Evolutionary conservation across 2,113 vertebrate species (phyloP).

Genomic region (Gulo gulo): DNA sequence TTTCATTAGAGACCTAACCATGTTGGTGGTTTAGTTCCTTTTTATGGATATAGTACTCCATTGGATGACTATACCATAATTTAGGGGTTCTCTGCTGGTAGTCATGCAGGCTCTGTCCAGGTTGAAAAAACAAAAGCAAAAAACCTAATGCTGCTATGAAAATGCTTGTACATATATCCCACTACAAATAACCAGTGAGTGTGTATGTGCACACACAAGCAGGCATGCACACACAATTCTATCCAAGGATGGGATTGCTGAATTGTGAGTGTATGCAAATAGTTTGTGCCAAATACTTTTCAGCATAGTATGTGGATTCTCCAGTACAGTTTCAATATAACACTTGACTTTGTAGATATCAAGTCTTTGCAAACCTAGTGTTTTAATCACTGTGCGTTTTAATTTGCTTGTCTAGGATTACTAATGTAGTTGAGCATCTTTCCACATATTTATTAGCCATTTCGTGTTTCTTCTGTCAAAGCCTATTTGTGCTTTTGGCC

Average conservation of each 20-base stretch:
- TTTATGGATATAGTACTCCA: background rate
- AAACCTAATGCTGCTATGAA: background rate
- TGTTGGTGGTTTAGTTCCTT: background rate
- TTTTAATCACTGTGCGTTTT: background rate
- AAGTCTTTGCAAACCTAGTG: background rate
- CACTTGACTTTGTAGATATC: background rate
- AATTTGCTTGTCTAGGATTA: background rate
- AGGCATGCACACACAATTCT: background rate
- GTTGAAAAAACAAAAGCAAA: background rate
- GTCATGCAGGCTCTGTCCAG: background rate
- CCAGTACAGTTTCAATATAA: background rate
- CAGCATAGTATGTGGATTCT: background rate
- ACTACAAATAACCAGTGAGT: background rate
- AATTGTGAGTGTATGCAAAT: background rate
- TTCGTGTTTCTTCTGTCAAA: conserved; percentile 1
- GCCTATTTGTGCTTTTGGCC: background rate
- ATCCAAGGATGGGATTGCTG: background rate
- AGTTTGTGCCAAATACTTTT: background rate
- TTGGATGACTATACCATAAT: background rate
- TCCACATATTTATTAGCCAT: background rate
- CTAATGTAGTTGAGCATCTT: background rate
- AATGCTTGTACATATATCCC: background rate
- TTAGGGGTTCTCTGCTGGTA: background rate
- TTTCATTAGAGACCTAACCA: background rate
- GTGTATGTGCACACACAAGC: background rate